A percentile compares a stretch with the other conserved stretches of the same genome.
phyloP scores from a whole-genome alignment of 2,888 invertebrate species.

The Dichetophora obliterata region DNA sequence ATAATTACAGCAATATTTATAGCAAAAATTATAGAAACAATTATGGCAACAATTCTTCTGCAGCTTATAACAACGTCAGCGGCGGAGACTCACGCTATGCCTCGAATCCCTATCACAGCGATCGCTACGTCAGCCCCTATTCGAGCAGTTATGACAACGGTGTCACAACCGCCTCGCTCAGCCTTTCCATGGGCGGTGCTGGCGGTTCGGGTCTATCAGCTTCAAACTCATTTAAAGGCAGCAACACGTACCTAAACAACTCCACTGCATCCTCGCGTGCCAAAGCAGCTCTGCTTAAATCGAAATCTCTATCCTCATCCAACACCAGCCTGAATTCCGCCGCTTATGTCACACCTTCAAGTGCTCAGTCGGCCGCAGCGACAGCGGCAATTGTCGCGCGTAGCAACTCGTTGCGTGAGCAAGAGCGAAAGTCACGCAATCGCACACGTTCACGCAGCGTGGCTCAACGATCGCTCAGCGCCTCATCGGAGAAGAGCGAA shows the following conservation, averaged over 20 bases:
- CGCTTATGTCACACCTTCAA: constrained; percentile 42
- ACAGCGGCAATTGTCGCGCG: constrained; percentile 67
- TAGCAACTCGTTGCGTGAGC: constrained; percentile 69
- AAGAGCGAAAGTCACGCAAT: constrained; percentile 69
- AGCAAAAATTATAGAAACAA: constrained; percentile 50
- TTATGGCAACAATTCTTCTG: constrained; percentile 47
- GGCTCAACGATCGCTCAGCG: constrained; percentile 74
- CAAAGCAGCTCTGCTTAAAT: constrained; percentile 54
- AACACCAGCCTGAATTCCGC: constrained; percentile 63
- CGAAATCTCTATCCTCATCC: constrained; percentile 64
- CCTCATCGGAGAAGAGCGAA: constrained; percentile 82
- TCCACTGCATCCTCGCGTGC: constrained; percentile 46
- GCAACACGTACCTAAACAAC: constrained; percentile 55
- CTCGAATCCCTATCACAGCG: constrained; percentile 60
- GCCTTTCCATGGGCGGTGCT: constrained; percentile 57
- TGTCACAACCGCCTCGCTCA: constrained; percentile 69
- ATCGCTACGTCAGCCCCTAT: constrained; percentile 69
- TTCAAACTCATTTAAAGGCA: constrained; percentile 60
- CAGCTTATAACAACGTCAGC: constrained; percentile 41
- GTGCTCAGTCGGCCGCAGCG: constrained; percentile 59
- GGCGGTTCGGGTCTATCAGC: constrained; percentile 46
- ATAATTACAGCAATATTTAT: constrained; percentile 46
- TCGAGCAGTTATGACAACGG: constrained; percentile 68
- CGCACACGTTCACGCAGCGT: constrained; percentile 66
- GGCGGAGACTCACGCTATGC: constrained; percentile 57